These are phyloP conservation scores for Aromia moschata DNA, from an alignment of 2,888 invertebrate genomes.

Conservation along the genomic window DNA sequence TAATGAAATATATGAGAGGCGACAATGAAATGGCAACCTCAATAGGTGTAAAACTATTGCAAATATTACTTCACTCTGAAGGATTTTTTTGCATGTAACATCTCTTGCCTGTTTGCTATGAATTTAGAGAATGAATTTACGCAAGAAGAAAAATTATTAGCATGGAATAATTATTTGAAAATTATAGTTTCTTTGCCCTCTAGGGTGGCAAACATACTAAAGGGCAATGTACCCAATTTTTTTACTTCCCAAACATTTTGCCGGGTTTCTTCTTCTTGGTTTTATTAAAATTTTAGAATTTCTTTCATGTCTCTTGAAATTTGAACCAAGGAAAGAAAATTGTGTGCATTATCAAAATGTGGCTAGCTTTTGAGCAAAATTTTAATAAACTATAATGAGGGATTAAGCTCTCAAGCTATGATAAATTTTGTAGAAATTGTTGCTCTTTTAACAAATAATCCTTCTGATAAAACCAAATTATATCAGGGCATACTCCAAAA, in stretches of 20 bases:
- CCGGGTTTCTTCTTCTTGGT: constrained; percentile 69
- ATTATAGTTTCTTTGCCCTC: constrained; percentile 74
- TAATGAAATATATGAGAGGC: constrained; percentile 65
- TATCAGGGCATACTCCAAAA: constrained; percentile 64
- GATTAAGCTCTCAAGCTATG: constrained; percentile 63
- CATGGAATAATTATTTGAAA: constrained; percentile 67
- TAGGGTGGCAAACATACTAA: constrained; percentile 74
- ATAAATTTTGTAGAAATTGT: constrained; percentile 67
- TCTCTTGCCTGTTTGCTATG: constrained; percentile 34
- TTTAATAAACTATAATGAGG: constrained; percentile 67
- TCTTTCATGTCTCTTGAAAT: constrained; percentile 62
- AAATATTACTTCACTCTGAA: constrained; percentile 68
- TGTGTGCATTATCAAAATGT: constrained; percentile 50
- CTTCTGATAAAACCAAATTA: constrained; percentile 58
- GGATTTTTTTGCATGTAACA: constrained; percentile 66
- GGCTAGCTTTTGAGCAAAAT: constrained; percentile 69
- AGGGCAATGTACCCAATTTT: constrained; percentile 66
- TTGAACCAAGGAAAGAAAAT: constrained; percentile 52
- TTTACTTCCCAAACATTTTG: constrained; percentile 70
- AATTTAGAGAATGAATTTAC: constrained; percentile 58
- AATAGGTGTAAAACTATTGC: constrained; percentile 60
- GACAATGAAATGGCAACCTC: constrained; percentile 52
- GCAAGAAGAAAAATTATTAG: constrained; percentile 26
- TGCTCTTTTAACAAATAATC: constrained; percentile 64
- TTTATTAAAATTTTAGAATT: constrained; percentile 71